Evolutionary conservation across 1,140 invertebrate species (phyloP).

Genomic region (Sitodiplosis mosellana): DNA sequence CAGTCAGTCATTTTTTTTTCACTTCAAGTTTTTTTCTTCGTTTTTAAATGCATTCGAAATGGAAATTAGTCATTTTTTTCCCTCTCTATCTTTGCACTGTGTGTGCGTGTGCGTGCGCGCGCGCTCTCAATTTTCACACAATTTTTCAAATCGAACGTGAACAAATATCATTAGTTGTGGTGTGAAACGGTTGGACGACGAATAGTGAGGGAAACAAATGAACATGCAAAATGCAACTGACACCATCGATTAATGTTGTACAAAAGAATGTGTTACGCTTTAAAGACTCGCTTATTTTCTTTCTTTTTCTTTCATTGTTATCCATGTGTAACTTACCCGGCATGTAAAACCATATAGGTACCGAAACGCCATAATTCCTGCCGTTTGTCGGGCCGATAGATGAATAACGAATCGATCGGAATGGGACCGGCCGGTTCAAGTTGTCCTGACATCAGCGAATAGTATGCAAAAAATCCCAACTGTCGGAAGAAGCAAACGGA

Average conservation of each 20-base stretch:
- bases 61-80: too few relatives aligned
- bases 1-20: background rate
- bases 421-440: constrained; percentile 75
- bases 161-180: too few relatives aligned
- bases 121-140: too few relatives aligned
- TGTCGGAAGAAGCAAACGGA: constrained; percentile 35
- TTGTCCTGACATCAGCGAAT: constrained; percentile 60
- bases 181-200: too few relatives aligned
- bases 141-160: too few relatives aligned
- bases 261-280: too few relatives aligned
- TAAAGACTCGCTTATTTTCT: too few relatives aligned
- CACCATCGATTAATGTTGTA: too few relatives aligned
- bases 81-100: too few relatives aligned
- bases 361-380: constrained; percentile 86
- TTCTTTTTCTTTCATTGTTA: background rate
- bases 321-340: constrained; percentile 43
- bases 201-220: too few relatives aligned
- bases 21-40: constrained; percentile 1
- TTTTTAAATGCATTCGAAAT: background rate
- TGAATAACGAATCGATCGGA: constrained; percentile 80
- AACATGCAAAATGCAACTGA: too few relatives aligned
- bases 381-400: constrained; percentile 82
- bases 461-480: constrained; percentile 85
- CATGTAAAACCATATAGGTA: constrained; percentile 88
- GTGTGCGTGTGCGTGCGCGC: too few relatives aligned